phyloP scores from a whole-genome alignment of 1,140 invertebrate species.

The Drosophila erecta region DNA sequence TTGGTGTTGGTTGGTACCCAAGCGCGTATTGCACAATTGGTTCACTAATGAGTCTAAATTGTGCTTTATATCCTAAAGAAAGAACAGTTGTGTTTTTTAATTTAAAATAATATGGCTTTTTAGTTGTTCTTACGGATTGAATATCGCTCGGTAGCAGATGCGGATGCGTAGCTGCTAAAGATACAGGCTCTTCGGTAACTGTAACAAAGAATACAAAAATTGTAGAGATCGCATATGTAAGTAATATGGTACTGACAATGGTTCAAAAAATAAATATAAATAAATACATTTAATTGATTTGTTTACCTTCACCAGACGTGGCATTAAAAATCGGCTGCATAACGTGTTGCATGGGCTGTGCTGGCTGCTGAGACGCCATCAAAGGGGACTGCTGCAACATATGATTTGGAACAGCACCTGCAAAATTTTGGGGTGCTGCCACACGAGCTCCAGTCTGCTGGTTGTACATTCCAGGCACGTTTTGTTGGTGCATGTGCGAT shows the following conservation, averaged over 20 bases:
- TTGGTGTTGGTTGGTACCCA: slow-evolving; percentile 83
- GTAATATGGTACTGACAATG: not conserved
- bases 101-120: not conserved
- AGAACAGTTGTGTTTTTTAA: not conserved
- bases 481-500: slow-evolving; percentile 54
- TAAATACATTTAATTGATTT: not conserved
- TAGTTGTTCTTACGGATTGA: slow-evolving; percentile 72
- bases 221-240: not conserved
- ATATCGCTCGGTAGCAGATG: slow-evolving; percentile 80
- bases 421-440: slow-evolving; percentile 45
- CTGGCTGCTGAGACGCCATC: slow-evolving; percentile 55
- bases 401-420: slow-evolving; percentile 53
- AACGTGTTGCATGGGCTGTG: slow-evolving; percentile 67
- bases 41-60: slow-evolving; percentile 81
- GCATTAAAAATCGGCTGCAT: slow-evolving; percentile 69
- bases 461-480: slow-evolving; percentile 51
- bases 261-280: not conserved
- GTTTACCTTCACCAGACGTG: slow-evolving; percentile 58
- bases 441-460: slow-evolving; percentile 44
- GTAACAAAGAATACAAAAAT: not conserved
- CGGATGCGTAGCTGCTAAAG: slow-evolving; percentile 80
- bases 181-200: slow-evolving; percentile 79
- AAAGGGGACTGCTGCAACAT: slow-evolving; percentile 67
- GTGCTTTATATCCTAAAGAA: slow-evolving; percentile 80
- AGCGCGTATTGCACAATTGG: slow-evolving; percentile 77